Percentiles rank a stretch among this genome's conserved stretches.
These are phyloP conservation scores for Coptodon rendalli DNA, from an alignment of 2,113 vertebrate species.

Conservation along the genomic window DNA sequence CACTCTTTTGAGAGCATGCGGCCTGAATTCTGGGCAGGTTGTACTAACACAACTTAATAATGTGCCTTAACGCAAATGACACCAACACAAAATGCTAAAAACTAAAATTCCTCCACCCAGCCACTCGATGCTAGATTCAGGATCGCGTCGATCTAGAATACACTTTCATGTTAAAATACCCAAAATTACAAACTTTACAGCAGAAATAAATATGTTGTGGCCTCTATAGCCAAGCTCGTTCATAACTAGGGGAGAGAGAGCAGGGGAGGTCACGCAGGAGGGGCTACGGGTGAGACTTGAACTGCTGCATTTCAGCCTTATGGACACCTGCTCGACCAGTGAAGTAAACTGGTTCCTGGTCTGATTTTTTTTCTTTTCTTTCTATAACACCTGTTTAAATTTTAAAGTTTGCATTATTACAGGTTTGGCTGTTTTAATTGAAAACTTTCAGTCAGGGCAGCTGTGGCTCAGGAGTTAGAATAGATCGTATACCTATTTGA, in stretches of 20 bases:
- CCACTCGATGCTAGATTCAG: neutral
- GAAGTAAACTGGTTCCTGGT: neutral
- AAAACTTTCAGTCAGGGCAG: neutral
- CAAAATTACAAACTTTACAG: neutral
- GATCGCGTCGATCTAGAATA: fast-evolving
- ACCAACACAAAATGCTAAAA: neutral
- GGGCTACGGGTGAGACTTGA: neutral
- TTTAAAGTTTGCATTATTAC: neutral
- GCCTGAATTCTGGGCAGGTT: neutral
- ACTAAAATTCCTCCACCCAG: fast-evolving
- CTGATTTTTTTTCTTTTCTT: neutral
- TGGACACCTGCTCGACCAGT: neutral
- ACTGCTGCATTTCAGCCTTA: fast-evolving
- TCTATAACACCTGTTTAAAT: fast-evolving
- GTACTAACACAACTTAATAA: neutral
- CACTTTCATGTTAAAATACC: neutral
- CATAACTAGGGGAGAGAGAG: neutral
- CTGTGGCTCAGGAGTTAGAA: neutral
- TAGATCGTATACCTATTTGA: neutral
- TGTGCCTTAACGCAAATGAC: neutral
- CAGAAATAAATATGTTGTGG: neutral
- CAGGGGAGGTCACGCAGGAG: neutral
- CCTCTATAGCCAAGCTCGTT: neutral
- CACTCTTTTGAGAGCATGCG: neutral
- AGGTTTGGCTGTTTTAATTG: neutral